Evolutionary conservation across 2,888 invertebrate species (phyloP).

Genomic region (Cepaea hortensis): DNA sequence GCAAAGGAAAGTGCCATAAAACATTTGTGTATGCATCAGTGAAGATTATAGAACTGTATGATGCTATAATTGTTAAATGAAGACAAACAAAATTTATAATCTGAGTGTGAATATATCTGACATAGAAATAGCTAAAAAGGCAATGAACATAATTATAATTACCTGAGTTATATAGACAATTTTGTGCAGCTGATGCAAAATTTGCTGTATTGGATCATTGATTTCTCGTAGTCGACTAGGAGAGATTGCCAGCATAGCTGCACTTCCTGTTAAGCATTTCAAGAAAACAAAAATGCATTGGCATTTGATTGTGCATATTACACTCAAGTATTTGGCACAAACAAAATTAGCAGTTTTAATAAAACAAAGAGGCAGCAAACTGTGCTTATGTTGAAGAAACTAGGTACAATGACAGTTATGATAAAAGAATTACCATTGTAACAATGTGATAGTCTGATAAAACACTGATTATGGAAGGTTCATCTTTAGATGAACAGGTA

Average conservation of each 20-base stretch:
- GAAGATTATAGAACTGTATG: no score
- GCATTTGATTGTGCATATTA: background rate
- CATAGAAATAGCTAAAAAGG: no score
- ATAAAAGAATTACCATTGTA: no score
- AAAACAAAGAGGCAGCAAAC: background rate
- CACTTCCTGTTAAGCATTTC: constrained; percentile 61
- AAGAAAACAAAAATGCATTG: constrained; percentile 25
- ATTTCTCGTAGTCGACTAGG: constrained; percentile 73
- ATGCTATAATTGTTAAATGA: no score
- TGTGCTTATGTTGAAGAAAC: background rate
- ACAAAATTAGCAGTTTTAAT: background rate
- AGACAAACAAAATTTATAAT: no score
- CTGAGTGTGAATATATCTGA: no score
- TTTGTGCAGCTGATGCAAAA: constrained; percentile 75
- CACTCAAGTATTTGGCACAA: background rate
- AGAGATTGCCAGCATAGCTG: constrained; percentile 73
- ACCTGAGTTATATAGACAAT: constrained; percentile 73
- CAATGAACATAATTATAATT: background rate
- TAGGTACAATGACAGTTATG: no score
- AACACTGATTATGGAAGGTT: no score
- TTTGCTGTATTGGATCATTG: constrained; percentile 75
- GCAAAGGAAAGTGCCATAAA: no score
- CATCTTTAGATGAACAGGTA: no score
- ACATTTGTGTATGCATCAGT: no score
- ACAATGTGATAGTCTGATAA: no score